Evolutionary conservation across 1,140 invertebrate species (phyloP), one percentile per base, ranked within the genome.

Genomic region (Bombus turneri): DNA sequence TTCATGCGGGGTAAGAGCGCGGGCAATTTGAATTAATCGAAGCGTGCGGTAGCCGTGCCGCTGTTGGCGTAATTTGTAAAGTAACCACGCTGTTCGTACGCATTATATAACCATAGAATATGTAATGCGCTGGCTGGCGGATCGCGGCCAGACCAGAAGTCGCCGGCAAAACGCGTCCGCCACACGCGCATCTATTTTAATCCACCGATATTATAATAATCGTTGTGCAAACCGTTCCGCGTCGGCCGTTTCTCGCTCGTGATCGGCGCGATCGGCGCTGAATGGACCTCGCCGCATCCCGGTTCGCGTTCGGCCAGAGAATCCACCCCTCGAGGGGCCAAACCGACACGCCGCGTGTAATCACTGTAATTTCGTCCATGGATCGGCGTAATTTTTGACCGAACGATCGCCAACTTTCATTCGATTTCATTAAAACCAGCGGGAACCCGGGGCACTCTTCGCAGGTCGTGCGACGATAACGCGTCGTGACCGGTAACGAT

Each of bases 331-430:
- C 78, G 89, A 90, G 92, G 92, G 89, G 85, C 87, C 71, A 75
- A 90, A 90, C 82, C 87, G 78, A 81, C 85, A 86, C 87, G 89
- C 78, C 77, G 73, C 80, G 80, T 76, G 91, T 94, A 94, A 95
- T 94, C 93, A 94, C 93, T 94, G 93, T 94, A 93, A 94, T 95
- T 94, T 94, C 90, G 88, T 76, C 9, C 86, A 73, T 84, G 76
- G 88, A 83, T 82, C 89, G 81, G 89, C 90, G 90, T 92, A 93
- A 93, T 93, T 93, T 93, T 93, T 92, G 82, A 85, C 72, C 87
- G 71, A 59, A 37, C 80, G 89, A 93, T 93, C 76, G 87, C 79
- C 74, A 86, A 87, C 80, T 88, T 92, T 91, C 90, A 88, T 91
- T 85, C 88, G 87, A 91, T 91, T 89, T 91, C 88, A 91, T 91